Conservation (phyloP, 2,888 invertebrate genomes). For the Thymelicus lineola region DNA sequence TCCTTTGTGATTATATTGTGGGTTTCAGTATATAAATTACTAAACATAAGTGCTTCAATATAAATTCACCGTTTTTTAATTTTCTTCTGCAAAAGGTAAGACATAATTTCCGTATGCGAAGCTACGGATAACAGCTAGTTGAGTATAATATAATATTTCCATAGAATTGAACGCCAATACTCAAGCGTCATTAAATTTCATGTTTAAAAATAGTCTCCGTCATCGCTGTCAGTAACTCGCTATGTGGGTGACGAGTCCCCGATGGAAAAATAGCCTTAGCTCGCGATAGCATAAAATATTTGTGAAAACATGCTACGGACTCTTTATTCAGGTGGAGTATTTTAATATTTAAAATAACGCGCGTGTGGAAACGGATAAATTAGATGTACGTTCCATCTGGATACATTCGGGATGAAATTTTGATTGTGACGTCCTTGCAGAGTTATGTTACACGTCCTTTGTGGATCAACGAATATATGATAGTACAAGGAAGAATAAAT, state of each 20-base stretch:
- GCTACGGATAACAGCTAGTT: too few relatives aligned
- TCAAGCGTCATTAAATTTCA: too few relatives aligned
- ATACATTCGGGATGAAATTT: slow-evolving; percentile 32
- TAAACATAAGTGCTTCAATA: too few relatives aligned
- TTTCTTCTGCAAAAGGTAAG: too few relatives aligned
- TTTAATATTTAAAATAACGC: slow-evolving; percentile 36
- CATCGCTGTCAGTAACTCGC: neutral
- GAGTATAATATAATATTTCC: too few relatives aligned
- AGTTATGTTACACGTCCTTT: slow-evolving; percentile 15
- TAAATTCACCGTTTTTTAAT: too few relatives aligned
- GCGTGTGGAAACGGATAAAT: slow-evolving; percentile 30
- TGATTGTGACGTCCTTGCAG: slow-evolving; percentile 27
- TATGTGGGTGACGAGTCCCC: neutral
- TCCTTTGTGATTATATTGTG: too few relatives aligned
- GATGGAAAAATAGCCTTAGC: slow-evolving; percentile 8
- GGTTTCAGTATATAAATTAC: too few relatives aligned
- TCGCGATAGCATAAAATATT: slow-evolving; percentile 33
- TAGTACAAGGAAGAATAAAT: neutral
- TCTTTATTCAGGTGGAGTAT: slow-evolving; percentile 30
- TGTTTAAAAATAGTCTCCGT: neutral
- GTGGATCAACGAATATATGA: slow-evolving; percentile 5
- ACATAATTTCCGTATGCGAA: too few relatives aligned
- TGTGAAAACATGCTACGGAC: slow-evolving; percentile 25
- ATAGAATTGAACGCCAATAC: too few relatives aligned
- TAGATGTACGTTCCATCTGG: slow-evolving; percentile 24